These are phyloP conservation scores for Copidosoma floridanum DNA, from an alignment of 1,140 invertebrate species.

Conservation along the genomic window DNA sequence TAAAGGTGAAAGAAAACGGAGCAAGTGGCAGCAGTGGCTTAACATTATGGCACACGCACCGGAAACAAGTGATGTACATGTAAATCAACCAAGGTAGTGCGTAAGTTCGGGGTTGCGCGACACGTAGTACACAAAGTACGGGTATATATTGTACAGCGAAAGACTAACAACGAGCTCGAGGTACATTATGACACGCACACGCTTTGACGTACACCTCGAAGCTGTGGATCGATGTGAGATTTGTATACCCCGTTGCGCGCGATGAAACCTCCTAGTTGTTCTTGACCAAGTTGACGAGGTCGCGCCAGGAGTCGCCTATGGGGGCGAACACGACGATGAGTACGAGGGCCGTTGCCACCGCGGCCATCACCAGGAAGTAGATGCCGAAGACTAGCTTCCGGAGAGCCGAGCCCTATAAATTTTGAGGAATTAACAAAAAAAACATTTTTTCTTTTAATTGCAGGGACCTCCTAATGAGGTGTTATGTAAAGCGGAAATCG, in stretches of 20 bases:
- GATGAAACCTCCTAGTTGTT: not conserved
- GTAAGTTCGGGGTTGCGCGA: too few relatives aligned
- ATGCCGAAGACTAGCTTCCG: slow-evolving; percentile 72
- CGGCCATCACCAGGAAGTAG: slow-evolving; percentile 67
- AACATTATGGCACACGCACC: slow-evolving; percentile 9
- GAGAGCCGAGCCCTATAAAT: slow-evolving; percentile 69
- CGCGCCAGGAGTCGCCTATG: slow-evolving; percentile 60
- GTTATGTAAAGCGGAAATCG: not conserved
- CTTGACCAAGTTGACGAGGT: slow-evolving; percentile 29
- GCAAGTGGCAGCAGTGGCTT: too few relatives aligned
- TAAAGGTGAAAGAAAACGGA: too few relatives aligned
- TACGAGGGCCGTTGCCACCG: slow-evolving; percentile 67
- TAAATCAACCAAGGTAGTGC: too few relatives aligned
- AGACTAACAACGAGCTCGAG: too few relatives aligned
- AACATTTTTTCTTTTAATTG: not conserved
- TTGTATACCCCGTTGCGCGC: not conserved
- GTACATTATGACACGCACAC: too few relatives aligned
- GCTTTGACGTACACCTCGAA: too few relatives aligned
- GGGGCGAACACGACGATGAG: slow-evolving; percentile 75
- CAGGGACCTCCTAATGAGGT: not conserved
- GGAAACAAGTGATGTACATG: too few relatives aligned
- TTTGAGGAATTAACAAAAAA: slow-evolving; percentile 21
- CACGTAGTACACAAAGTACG: too few relatives aligned
- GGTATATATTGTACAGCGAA: too few relatives aligned
- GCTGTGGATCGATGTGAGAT: too few relatives aligned